Conservation (phyloP, 2,113 vertebrate genomes). For the Otocyon megalotis region DNA sequence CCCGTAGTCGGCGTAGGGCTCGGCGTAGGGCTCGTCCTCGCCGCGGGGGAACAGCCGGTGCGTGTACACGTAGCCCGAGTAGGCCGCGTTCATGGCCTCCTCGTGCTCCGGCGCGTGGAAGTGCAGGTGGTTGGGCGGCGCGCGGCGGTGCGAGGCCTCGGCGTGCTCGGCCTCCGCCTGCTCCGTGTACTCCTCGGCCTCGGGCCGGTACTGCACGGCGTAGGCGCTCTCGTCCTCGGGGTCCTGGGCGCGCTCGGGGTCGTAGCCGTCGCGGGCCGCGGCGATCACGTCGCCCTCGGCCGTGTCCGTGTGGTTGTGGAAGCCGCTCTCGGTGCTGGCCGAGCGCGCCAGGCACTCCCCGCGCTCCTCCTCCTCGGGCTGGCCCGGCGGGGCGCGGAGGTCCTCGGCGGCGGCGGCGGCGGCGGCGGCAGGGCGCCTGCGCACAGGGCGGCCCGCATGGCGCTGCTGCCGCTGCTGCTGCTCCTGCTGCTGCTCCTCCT, state of each 20-base stretch:
- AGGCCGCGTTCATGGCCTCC: conserved; percentile 92
- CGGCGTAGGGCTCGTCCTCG: conserved; percentile 93
- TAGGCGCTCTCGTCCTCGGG: conserved; percentile 90
- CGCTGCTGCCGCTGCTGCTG: conserved; percentile 66
- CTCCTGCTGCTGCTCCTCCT: conserved; percentile 83
- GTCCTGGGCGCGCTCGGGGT: conserved; percentile 87
- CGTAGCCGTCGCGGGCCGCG: conserved; percentile 84
- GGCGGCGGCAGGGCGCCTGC: conserved; percentile 54
- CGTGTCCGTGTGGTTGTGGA: conserved; percentile 96
- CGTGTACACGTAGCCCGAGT: conserved; percentile 94
- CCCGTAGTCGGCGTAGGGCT: conserved; percentile 94
- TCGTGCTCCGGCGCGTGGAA: conserved; percentile 90
- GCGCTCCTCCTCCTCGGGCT: conserved; percentile 88
- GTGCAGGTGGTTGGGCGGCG: conserved; percentile 89
- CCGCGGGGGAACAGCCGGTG: conserved; percentile 88
- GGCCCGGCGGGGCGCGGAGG: conserved; percentile 79
- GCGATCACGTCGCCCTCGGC: conserved; percentile 95
- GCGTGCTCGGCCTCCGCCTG: conserved; percentile 94
- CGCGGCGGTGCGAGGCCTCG: conserved; percentile 85
- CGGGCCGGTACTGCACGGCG: conserved; percentile 90
- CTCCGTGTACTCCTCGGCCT: conserved; percentile 96
- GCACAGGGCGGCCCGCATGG: conserved; percentile 77
- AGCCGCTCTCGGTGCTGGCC: conserved; percentile 96
- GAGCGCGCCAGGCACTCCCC: conserved; percentile 92
- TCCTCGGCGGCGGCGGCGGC: conserved; percentile 76